phyloP scores from a whole-genome alignment of 2,888 invertebrate genomes.

The Cosmopolites sordidus region DNA sequence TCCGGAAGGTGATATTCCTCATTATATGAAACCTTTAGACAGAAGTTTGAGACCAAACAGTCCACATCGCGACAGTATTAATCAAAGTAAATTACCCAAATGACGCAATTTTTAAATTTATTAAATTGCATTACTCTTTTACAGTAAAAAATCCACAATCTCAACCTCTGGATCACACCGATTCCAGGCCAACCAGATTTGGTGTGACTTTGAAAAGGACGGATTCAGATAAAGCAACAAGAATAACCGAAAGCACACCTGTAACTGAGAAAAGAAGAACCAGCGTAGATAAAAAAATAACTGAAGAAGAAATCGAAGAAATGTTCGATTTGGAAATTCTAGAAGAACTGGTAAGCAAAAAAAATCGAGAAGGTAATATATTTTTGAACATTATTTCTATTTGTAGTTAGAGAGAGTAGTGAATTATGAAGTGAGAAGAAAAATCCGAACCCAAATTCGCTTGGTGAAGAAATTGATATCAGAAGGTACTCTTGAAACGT shows the following conservation, averaged over 20 bases:
- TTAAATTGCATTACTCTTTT: background rate
- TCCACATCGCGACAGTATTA: conserved; percentile 30
- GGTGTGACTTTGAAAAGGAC: conserved; percentile 63
- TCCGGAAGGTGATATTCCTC: conserved; percentile 36
- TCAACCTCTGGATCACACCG: conserved; percentile 21
- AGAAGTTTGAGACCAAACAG: conserved; percentile 32
- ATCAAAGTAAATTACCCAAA: conserved; percentile 8
- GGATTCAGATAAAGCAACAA: conserved; percentile 52
- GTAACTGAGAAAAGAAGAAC: conserved; percentile 49
- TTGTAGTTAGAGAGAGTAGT: conserved; percentile 70
- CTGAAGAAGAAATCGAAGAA: conserved; percentile 62
- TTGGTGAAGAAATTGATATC: conserved; percentile 60
- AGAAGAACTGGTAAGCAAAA: conserved; percentile 61
- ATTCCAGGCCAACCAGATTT: conserved; percentile 54
- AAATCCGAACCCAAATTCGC: conserved; percentile 73
- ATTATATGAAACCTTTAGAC: conserved; percentile 44
- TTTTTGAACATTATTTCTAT: conserved; percentile 5
- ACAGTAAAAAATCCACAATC: background rate
- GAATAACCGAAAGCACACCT: conserved; percentile 45
- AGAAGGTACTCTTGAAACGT: conserved; percentile 39
- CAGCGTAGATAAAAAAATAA: conserved; percentile 48
- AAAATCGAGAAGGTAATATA: background rate
- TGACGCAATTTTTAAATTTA: background rate
- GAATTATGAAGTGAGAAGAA: conserved; percentile 71
- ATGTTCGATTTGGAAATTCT: conserved; percentile 67